Percentiles rank a stretch among this genome's conserved stretches.
Conservation (phyloP, 2,113 vertebrate species). For the Butorides virescens region DNA sequence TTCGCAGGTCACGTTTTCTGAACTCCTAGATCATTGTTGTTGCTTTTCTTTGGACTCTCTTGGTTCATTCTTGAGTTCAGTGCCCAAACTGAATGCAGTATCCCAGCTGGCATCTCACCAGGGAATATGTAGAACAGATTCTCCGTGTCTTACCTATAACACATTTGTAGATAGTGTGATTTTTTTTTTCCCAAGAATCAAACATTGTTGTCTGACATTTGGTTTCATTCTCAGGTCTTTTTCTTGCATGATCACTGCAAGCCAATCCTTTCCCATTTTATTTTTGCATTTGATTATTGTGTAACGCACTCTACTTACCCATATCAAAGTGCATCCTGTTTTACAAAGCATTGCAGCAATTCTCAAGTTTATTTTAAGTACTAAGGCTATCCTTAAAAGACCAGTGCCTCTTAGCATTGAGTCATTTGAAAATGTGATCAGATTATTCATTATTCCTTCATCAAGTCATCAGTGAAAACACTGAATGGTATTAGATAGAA, state of each 20-base stretch:
- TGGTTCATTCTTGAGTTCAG: background rate
- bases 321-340: background rate
- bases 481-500: background rate
- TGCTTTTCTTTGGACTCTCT: background rate
- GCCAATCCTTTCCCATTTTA: background rate
- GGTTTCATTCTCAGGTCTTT: background rate
- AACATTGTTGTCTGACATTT: background rate
- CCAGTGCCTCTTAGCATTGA: background rate
- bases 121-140: background rate
- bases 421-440: background rate
- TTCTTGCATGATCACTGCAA: background rate
- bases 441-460: background rate
- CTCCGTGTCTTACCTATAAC: background rate
- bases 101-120: background rate
- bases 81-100: background rate
- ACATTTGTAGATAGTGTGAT: background rate
- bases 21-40: background rate
- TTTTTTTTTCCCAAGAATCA: background rate
- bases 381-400: background rate
- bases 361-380: background rate
- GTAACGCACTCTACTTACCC: background rate
- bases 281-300: slow-evolving; percentile 2
- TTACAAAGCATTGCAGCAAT: background rate
- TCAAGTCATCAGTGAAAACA: background rate
- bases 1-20: background rate